A percentile compares a stretch with the other conserved stretches of the same genome.
Evolutionary conservation across 2,888 invertebrate species (phyloP).

Genomic region (Scelioninae gen. 1): DNA sequence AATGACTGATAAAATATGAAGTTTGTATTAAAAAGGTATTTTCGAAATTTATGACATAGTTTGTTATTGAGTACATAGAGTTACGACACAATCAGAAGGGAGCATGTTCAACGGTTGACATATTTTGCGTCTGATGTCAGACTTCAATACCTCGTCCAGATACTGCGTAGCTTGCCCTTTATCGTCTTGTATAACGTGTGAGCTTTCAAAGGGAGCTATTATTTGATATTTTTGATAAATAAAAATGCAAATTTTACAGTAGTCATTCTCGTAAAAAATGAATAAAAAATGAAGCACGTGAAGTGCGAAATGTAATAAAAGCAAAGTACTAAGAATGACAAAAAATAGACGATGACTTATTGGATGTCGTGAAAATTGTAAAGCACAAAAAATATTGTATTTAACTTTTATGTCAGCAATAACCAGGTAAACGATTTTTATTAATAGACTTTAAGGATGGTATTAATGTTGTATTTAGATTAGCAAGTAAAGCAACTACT

Average conservation of each 20-base stretch:
- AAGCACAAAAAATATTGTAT: conserved; percentile 44
- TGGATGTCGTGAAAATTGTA: conserved; percentile 31
- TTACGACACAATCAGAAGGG: conserved; percentile 48
- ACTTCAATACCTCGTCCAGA: conserved; percentile 51
- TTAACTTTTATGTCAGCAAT: conserved; percentile 37
- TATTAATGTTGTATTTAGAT: not conserved
- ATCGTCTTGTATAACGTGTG: conserved; percentile 42
- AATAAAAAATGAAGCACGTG: conserved; percentile 32
- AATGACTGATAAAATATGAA: not conserved
- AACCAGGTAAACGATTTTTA: conserved; percentile 28
- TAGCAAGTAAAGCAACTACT: not conserved
- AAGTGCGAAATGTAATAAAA: conserved; percentile 49
- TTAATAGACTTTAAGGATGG: conserved; percentile 18
- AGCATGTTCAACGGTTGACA: conserved; percentile 38
- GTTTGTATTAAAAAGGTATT: conserved; percentile 4
- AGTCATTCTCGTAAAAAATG: conserved; percentile 55
- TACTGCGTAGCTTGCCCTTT: conserved; percentile 34
- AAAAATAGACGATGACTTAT: conserved; percentile 37
- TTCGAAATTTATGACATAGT: conserved; percentile 23
- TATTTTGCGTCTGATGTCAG: conserved; percentile 48
- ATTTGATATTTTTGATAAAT: conserved; percentile 54
- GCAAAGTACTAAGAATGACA: conserved; percentile 20
- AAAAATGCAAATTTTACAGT: conserved; percentile 54
- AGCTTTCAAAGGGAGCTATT: conserved; percentile 27
- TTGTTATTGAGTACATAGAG: conserved; percentile 23